A percentile compares a stretch with the other conserved stretches of the same genome.
These are phyloP conservation scores for Leptatherina wallacei DNA, from an alignment of 2,797 vertebrate species.

Conservation along the genomic window DNA sequence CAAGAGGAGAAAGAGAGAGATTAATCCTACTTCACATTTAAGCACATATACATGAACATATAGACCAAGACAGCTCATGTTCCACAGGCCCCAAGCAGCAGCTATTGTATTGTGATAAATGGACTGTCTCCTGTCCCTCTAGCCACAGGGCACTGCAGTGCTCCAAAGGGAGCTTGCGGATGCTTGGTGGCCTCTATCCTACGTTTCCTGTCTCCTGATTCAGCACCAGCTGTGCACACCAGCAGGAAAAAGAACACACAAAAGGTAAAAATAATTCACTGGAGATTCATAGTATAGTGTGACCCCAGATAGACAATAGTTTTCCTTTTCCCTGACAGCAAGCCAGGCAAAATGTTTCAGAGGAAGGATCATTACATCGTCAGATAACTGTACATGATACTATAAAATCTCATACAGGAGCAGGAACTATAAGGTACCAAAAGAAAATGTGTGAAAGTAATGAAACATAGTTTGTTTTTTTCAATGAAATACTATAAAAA, in stretches of 20 bases:
- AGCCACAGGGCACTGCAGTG: constrained; percentile 58
- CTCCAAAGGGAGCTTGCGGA: constrained; percentile 63
- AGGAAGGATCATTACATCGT: constrained; percentile 22
- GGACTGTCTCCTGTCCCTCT: constrained; percentile 72
- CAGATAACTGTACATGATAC: constrained; percentile 6
- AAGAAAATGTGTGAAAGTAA: constrained; percentile 27
- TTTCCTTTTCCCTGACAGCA: constrained; percentile 56
- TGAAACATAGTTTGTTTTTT: constrained; percentile 10
- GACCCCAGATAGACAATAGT: constrained; percentile 65
- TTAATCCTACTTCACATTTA: constrained; percentile 2
- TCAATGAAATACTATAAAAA: constrained; percentile 35
- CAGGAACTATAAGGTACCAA: constrained; percentile 19
- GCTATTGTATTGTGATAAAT: constrained; percentile 80
- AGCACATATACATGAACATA: constrained; percentile 26
- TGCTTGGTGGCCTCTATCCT: constrained; percentile 77
- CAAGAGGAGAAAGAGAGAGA: constrained; percentile 2
- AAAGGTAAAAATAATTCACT: constrained; percentile 70
- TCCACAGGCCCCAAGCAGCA: constrained; percentile 47
- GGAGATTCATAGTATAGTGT: constrained; percentile 59
- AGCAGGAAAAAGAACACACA: constrained; percentile 68
- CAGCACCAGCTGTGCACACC: constrained; percentile 79
- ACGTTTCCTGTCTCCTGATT: constrained; percentile 81
- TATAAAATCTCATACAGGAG: constrained; percentile 41
- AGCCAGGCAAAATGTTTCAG: constrained; percentile 21
- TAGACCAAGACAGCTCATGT: constrained; percentile 46